Conservation (phyloP, 1,140 invertebrate species). For the Vanessa tameamea region DNA sequence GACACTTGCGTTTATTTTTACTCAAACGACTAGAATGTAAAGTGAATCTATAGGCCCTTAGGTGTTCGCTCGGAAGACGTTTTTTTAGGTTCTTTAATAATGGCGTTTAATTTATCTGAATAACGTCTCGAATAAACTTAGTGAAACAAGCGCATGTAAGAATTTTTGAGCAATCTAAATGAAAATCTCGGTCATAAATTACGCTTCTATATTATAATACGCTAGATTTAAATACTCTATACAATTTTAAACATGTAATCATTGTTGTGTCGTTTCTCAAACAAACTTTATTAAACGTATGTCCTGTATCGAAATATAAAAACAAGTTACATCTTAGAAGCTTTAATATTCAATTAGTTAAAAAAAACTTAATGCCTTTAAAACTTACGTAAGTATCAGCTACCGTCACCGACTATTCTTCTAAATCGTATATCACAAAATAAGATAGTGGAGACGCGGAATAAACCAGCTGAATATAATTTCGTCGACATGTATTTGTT, state of each 20-base stretch:
- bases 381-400: too few relatives aligned
- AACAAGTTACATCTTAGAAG: too few relatives aligned
- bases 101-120: conserved; percentile 29
- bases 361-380: too few relatives aligned
- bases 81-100: conserved; percentile 32
- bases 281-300: too few relatives aligned
- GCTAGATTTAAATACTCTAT: neutral
- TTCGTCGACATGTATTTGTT: conserved; percentile 18
- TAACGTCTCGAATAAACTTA: conserved; percentile 12
- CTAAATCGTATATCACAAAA: too few relatives aligned
- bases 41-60: neutral
- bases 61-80: conserved; percentile 13
- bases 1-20: too few relatives aligned
- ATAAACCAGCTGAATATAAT: conserved; percentile 14
- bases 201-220: conserved; percentile 1
- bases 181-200: conserved; percentile 20
- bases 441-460: neutral
- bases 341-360: too few relatives aligned
- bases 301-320: too few relatives aligned
- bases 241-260: neutral
- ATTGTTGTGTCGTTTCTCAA: too few relatives aligned
- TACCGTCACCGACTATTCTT: too few relatives aligned
- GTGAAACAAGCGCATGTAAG: conserved; percentile 24
- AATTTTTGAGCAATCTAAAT: conserved; percentile 27
- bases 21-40: too few relatives aligned